Conservation (phyloP, 2,113 vertebrate genomes). For the Oncorhynchus keta region DNA sequence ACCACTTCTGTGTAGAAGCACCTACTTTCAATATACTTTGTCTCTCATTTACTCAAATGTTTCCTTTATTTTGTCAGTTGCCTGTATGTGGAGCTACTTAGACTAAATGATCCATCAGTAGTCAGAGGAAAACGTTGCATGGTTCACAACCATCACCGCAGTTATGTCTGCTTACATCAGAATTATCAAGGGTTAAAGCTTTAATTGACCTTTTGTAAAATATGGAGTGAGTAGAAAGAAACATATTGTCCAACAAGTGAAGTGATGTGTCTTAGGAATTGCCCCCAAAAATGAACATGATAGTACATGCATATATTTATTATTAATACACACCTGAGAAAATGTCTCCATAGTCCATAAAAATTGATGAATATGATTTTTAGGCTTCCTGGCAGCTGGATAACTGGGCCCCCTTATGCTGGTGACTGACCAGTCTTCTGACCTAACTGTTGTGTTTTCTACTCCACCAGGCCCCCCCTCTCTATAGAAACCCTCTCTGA, state of each 20-base stretch:
- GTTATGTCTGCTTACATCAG: neutral
- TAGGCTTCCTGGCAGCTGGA: neutral
- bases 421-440: neutral
- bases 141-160: neutral
- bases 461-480: conserved; percentile 80
- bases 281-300: neutral
- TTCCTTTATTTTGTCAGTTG: no score
- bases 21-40: no score
- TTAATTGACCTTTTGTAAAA: neutral
- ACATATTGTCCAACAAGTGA: neutral
- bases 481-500: conserved; percentile 81
- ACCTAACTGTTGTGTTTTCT: conserved; percentile 14
- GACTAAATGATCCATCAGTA: neutral
- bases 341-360: neutral
- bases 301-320: neutral
- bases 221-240: neutral
- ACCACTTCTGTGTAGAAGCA: no score
- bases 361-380: neutral
- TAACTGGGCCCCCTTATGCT: neutral
- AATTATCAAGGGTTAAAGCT: neutral
- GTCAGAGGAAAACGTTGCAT: neutral
- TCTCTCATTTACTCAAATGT: no score
- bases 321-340: neutral
- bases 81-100: neutral
- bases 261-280: neutral